Conservation (phyloP, 1,140 invertebrate species). For the Himalopsyche phryganea region DNA sequence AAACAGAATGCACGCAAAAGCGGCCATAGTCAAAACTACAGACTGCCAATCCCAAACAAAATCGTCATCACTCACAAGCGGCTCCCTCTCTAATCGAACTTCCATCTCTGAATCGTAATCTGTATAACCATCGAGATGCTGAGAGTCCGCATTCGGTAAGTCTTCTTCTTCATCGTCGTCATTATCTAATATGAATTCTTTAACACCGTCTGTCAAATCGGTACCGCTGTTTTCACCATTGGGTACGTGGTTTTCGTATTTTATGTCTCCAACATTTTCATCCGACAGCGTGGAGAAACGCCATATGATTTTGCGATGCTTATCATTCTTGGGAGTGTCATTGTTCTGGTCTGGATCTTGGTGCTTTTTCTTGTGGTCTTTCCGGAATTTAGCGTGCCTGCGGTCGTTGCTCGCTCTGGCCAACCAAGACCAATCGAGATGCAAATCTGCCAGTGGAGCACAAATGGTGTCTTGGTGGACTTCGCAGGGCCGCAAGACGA, state of each 20-base stretch:
- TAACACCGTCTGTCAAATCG: conserved; percentile 35
- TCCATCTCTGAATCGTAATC: conserved; percentile 25
- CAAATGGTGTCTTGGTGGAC: conserved; percentile 62
- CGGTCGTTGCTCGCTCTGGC: conserved; percentile 19
- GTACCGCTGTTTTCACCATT: not conserved
- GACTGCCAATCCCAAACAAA: conserved; percentile 56
- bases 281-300: conserved; percentile 12
- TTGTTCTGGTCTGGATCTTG: conserved; percentile 4
- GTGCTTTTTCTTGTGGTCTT: conserved; percentile 7
- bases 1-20: conserved; percentile 59
- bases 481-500: conserved; percentile 62
- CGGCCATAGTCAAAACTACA: conserved; percentile 52
- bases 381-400: conserved; percentile 3
- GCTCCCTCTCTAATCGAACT: conserved; percentile 17
- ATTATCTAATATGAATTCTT: conserved; percentile 14
- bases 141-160: not conserved
- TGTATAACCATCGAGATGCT: conserved; percentile 3
- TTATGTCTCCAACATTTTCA: conserved; percentile 4
- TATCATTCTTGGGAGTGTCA: not conserved
- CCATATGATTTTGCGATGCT: conserved; percentile 11
- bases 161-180: conserved; percentile 38
- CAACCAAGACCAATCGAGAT: conserved; percentile 54
- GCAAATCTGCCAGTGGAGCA: conserved; percentile 57
- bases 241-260: not conserved
- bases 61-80: conserved; percentile 35